phyloP scores from a whole-genome alignment of 2,888 invertebrate species.

The Brachyptera risi region DNA sequence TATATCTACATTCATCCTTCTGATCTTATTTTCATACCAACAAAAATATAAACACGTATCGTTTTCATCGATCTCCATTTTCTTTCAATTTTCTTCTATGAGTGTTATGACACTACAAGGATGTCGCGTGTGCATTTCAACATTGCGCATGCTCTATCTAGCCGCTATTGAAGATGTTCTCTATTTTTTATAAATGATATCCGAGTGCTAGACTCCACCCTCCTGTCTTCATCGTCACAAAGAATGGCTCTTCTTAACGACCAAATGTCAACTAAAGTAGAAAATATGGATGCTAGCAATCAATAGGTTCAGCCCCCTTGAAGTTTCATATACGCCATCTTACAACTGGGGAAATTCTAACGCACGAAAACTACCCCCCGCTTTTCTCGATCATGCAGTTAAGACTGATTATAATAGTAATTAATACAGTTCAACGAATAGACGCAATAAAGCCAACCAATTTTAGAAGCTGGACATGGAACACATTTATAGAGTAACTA shows the following conservation, averaged over 20 bases:
- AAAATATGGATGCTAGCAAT: constrained; percentile 30
- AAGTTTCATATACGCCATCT: constrained; percentile 16
- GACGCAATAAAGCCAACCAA: no score
- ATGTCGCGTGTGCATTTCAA: neutral
- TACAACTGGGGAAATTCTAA: neutral
- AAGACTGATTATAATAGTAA: no score
- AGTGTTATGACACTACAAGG: constrained; percentile 6
- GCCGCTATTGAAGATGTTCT: constrained; percentile 3
- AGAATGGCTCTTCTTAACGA: constrained; percentile 2
- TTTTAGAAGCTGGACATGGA: no score
- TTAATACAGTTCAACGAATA: no score
- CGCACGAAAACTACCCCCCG: neutral
- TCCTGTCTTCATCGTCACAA: constrained; percentile 19
- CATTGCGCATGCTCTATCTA: neutral
- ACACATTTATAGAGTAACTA: no score
- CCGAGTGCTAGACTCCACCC: constrained; percentile 24
- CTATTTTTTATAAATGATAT: constrained; percentile 23
- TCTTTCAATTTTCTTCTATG: neutral
- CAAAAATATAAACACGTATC: no score
- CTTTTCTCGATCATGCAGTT: no score
- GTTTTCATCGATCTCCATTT: no score
- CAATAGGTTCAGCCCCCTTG: constrained; percentile 24
- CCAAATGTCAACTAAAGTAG: constrained; percentile 25
- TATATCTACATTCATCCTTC: no score
- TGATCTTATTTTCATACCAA: no score